phyloP scores from a whole-genome alignment of 2,113 vertebrate species.

The Sorex araneus region DNA sequence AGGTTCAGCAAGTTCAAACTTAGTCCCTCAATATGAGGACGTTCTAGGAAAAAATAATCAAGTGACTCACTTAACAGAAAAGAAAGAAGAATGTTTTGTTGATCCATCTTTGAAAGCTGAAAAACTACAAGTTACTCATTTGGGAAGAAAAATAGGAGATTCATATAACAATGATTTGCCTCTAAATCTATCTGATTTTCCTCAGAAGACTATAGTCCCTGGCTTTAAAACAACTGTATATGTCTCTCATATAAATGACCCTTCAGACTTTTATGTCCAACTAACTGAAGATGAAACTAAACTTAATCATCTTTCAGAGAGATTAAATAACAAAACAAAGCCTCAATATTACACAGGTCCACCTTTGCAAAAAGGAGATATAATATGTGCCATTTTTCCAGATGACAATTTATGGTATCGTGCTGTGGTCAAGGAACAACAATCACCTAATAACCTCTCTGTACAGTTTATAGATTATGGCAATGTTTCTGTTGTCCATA shows the following conservation, averaged over 20 bases:
- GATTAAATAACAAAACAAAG: constrained; percentile 88
- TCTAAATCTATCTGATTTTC: constrained; percentile 86
- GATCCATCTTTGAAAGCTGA: constrained; percentile 54
- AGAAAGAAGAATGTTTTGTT: neutral
- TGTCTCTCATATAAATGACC: constrained; percentile 92
- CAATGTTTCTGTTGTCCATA: constrained; percentile 89
- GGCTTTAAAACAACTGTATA: constrained; percentile 91
- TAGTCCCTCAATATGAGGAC: constrained; percentile 9
- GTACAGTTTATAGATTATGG: constrained; percentile 97
- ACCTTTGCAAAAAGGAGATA: constrained; percentile 88
- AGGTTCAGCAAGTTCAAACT: constrained; percentile 8
- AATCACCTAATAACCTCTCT: constrained; percentile 71
- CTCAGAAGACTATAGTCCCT: constrained; percentile 86
- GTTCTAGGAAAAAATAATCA: constrained; percentile 28
- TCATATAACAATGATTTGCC: neutral
- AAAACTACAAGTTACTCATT: constrained; percentile 23
- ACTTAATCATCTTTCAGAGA: constrained; percentile 90
- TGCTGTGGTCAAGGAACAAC: constrained; percentile 90
- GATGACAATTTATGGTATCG: constrained; percentile 94
- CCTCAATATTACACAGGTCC: constrained; percentile 69
- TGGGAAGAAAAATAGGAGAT: constrained; percentile 50
- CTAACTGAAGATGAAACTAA: constrained; percentile 89
- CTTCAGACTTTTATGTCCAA: constrained; percentile 94
- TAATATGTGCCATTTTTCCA: constrained; percentile 92
- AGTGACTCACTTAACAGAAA: neutral